Base-by-base conservation (phyloP, 2,113 vertebrate genomes). In the Chionis minor region DNA sequence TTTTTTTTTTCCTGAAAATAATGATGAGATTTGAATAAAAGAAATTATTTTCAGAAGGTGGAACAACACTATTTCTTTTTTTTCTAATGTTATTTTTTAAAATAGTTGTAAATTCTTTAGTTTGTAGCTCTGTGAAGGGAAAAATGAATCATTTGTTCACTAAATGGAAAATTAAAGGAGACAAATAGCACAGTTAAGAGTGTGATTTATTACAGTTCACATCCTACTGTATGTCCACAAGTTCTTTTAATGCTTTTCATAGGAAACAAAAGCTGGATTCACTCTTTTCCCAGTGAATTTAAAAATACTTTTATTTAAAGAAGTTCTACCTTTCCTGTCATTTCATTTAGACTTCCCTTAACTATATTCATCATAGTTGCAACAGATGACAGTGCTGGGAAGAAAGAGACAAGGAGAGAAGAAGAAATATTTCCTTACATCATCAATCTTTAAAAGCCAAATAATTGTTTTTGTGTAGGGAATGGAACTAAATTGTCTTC, bases 161-260 rank as follows among this genome's bases (percentile, higher is more conserved):
- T 84, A 95, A 96, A 92, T 88, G 88, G 95, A 97, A 97, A 84
- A 88, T 92, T 96, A 92, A 97, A 90, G 90, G 95, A 91, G 95
- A 96, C 73, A 93, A 96, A 87, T 84, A 91, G 69, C 73, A 51
- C 65, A 93, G 94, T 86, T 91, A 94, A 95, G 83, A 90, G 44
- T 6, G 6, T 91, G 78, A 95, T 93, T 96, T 96, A 97, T 96
- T 95, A 61, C 51, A 44, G 40, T 63, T 82, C 67, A 86, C 62
- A 95, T 96, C 91, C 69, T 92, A 90, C 88, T 49, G 28, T 90
- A 88, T 90, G 91, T 92, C 79, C 66, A 72, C 58, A 89, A 86
- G 72, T 86, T 94, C 74, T 94, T 94, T 95, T 87, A 96, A 88
- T 65, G 40, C 44, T 97, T 96, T 86, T 96, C 47, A 56, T 81